phyloP scores from a whole-genome alignment of 2,797 vertebrate species.

The Cynopterus sphinx region DNA sequence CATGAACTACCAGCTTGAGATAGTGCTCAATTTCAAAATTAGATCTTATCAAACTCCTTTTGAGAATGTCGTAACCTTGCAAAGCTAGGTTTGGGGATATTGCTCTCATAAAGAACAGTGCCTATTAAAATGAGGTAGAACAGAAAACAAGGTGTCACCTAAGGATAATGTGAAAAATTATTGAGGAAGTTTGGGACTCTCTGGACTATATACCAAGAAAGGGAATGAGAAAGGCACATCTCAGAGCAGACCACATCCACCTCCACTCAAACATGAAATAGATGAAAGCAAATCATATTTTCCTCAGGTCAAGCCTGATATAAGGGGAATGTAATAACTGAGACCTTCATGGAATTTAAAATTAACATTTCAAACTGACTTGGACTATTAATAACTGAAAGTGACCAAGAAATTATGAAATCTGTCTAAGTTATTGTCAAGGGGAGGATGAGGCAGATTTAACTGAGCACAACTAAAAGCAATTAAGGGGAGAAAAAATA shows the following conservation, averaged over 20 bases:
- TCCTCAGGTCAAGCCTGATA: not conserved
- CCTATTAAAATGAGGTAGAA: not conserved
- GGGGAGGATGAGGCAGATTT: not conserved
- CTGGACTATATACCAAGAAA: not conserved
- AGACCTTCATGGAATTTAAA: not conserved
- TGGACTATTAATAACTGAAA: not conserved
- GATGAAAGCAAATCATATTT: not conserved
- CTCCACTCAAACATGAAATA: not conserved
- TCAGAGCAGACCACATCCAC: not conserved
- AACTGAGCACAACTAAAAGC: not conserved
- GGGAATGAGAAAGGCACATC: not conserved
- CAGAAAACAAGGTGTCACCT: not conserved
- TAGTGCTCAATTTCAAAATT: not conserved
- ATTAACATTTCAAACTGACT: not conserved
- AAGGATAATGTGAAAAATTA: not conserved
- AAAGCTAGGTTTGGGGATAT: not conserved
- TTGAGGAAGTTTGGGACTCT: not conserved
- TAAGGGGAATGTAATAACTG: not conserved
- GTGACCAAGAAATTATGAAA: not conserved
- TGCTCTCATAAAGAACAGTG: not conserved
- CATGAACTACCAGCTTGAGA: not conserved
- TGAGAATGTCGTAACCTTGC: not conserved
- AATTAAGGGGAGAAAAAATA: not conserved
- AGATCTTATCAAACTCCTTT: not conserved
- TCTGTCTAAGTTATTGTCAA: not conserved